Percentiles rank a stretch among this genome's conserved stretches.
These are phyloP conservation scores for Coleophora flavipennella DNA, from an alignment of 2,888 invertebrate genomes.

Conservation along the genomic window DNA sequence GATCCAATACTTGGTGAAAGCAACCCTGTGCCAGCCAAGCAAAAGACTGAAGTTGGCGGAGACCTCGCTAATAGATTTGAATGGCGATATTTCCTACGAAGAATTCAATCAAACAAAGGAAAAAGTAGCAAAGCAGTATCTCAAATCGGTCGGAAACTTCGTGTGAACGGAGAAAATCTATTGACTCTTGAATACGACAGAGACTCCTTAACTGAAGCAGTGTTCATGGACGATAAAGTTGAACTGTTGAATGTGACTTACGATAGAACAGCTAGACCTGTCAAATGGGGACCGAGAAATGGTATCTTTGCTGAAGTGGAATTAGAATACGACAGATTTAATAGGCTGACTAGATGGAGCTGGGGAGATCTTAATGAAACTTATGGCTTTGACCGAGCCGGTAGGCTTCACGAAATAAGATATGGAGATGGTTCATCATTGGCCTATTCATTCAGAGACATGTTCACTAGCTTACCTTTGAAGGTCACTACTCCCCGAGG, in stretches of 20 bases:
- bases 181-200: slow-evolving; percentile 93
- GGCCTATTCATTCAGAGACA: slow-evolving; percentile 93
- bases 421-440: slow-evolving; percentile 93
- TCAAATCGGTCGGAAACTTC: slow-evolving; percentile 86
- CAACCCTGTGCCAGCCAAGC: slow-evolving; percentile 92
- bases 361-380: slow-evolving; percentile 94
- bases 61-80: slow-evolving; percentile 94
- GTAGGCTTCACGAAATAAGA: slow-evolving; percentile 89
- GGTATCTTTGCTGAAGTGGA: slow-evolving; percentile 92
- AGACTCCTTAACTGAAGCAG: slow-evolving; percentile 87
- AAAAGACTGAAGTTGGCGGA: slow-evolving; percentile 90
- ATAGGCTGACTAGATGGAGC: slow-evolving; percentile 90
- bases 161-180: slow-evolving; percentile 93
- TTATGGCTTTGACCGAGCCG: slow-evolving; percentile 91
- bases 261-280: slow-evolving; percentile 86
- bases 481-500: slow-evolving; percentile 95
- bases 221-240: slow-evolving; percentile 89
- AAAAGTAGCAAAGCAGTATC: slow-evolving; percentile 79
- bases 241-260: slow-evolving; percentile 90
- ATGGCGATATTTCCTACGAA: slow-evolving; percentile 93
- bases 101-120: slow-evolving; percentile 77
- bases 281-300: slow-evolving; percentile 88
- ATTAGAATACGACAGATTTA: slow-evolving; percentile 92
- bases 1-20: slow-evolving; percentile 91
- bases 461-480: slow-evolving; percentile 90